Evolutionary conservation across 2,888 invertebrate species (phyloP).

Genomic region (Bimastos eiseni): DNA sequence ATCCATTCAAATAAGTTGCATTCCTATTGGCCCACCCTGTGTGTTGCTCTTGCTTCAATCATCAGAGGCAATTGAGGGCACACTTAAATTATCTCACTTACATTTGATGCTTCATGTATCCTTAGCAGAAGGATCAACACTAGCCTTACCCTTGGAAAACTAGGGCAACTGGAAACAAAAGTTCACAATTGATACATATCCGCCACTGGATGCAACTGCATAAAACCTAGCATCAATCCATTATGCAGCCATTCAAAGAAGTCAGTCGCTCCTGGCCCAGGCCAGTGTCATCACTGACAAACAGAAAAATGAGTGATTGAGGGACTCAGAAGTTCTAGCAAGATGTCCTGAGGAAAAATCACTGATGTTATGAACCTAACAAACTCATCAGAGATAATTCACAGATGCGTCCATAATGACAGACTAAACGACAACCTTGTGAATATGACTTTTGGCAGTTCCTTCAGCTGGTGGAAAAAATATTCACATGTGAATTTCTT

Average conservation of each 20-base stretch:
- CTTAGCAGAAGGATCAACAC: background rate
- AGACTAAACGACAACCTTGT: slow-evolving; percentile 13
- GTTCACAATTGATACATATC: background rate
- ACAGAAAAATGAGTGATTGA: too few species aligned
- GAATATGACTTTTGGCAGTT: slow-evolving; percentile 1
- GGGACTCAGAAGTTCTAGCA: too few species aligned
- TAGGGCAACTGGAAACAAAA: background rate
- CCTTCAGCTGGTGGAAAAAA: background rate
- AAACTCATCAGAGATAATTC: background rate
- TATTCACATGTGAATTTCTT: background rate
- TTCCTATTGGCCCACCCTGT: background rate
- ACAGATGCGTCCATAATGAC: slow-evolving; percentile 1
- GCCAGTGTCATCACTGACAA: too few species aligned
- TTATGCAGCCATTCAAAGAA: background rate
- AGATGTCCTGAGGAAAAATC: too few species aligned
- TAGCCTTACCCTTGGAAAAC: background rate
- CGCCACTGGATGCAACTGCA: background rate
- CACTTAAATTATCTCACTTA: background rate
- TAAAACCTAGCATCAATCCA: background rate
- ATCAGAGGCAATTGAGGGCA: background rate
- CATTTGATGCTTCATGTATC: background rate
- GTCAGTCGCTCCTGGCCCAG: too few species aligned
- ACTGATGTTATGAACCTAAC: background rate
- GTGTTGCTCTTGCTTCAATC: background rate
- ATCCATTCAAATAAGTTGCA: too few species aligned